Percentiles rank a stretch among this genome's conserved stretches.
phyloP scores from a whole-genome alignment of 1,140 invertebrate genomes.

The Drosophila parvula region DNA sequence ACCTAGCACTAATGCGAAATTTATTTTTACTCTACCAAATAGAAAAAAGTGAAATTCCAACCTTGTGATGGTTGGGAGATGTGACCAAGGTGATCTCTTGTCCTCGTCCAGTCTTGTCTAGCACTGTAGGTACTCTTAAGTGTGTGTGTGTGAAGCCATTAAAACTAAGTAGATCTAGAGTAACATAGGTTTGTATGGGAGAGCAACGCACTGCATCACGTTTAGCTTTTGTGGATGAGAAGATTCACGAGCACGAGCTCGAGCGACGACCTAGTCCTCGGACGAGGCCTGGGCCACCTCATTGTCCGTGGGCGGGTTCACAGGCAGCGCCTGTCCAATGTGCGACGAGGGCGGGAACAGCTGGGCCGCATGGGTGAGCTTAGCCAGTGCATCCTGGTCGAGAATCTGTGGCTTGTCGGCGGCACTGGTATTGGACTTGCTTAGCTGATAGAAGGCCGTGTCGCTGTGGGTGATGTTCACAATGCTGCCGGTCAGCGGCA shows the following conservation, averaged over 20 bases:
- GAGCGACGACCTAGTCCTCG: constrained; percentile 30
- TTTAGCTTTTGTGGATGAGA: constrained; percentile 22
- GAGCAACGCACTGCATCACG: constrained; percentile 73
- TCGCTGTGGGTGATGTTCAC: constrained; percentile 84
- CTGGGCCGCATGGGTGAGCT: constrained; percentile 67
- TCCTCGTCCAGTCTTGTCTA: constrained; percentile 76
- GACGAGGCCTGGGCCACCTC: constrained; percentile 32
- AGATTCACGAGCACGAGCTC: not conserved
- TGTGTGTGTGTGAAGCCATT: constrained; percentile 25
- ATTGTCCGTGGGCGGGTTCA: constrained; percentile 45
- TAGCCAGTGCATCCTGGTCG: constrained; percentile 56
- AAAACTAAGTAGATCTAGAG: constrained; percentile 41
- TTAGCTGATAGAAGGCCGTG: constrained; percentile 79
- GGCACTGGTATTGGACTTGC: constrained; percentile 66
- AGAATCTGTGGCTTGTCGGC: constrained; percentile 71
- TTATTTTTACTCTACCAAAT: constrained; percentile 59
- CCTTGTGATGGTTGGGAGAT: constrained; percentile 41
- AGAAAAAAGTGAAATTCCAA: constrained; percentile 69
- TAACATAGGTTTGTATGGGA: constrained; percentile 28
- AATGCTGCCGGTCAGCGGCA: constrained; percentile 82
- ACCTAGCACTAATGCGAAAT: constrained; percentile 65
- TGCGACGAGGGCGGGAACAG: constrained; percentile 57
- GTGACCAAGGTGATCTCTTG: constrained; percentile 50
- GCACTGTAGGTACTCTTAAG: constrained; percentile 56
- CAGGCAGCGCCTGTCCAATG: constrained; percentile 29